These are phyloP conservation scores for Drosophila recens DNA, from an alignment of 2,888 invertebrate species.

Conservation along the genomic window DNA sequence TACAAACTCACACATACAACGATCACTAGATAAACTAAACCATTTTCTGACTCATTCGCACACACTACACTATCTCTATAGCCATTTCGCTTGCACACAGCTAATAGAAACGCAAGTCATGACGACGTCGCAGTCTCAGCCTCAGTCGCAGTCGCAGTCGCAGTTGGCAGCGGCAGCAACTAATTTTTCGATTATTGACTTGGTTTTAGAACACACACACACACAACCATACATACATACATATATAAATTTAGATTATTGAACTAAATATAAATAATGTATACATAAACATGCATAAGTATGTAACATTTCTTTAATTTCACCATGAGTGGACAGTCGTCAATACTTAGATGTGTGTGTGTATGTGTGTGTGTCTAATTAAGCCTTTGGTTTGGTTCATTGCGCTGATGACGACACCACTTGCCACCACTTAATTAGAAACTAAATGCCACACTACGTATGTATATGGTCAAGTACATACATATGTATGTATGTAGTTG, in stretches of 20 bases:
- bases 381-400: conserved; percentile 29
- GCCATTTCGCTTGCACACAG: conserved; percentile 21
- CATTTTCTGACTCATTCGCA: conserved; percentile 33
- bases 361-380: conserved; percentile 12
- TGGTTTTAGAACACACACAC: conserved; percentile 10
- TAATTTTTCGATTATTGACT: conserved; percentile 20
- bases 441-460: conserved; percentile 25
- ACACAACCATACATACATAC: neutral
- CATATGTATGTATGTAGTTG: neutral
- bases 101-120: conserved; percentile 54
- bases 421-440: conserved; percentile 33
- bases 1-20: conserved; percentile 2
- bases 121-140: conserved; percentile 32
- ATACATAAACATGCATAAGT: neutral
- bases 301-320: conserved; percentile 26
- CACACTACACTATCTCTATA: neutral
- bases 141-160: neutral
- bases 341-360: neutral
- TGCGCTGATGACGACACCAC: conserved; percentile 35
- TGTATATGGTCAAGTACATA: neutral
- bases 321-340: conserved; percentile 16
- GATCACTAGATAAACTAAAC: conserved; percentile 30
- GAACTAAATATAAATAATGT: conserved; percentile 8
- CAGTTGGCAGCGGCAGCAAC: conserved; percentile 18
- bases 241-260: neutral